Evolutionary conservation across 1,140 invertebrate species (phyloP), one percentile per base, ranked within the genome.

Genomic region (Aphelinus atriplicis): DNA sequence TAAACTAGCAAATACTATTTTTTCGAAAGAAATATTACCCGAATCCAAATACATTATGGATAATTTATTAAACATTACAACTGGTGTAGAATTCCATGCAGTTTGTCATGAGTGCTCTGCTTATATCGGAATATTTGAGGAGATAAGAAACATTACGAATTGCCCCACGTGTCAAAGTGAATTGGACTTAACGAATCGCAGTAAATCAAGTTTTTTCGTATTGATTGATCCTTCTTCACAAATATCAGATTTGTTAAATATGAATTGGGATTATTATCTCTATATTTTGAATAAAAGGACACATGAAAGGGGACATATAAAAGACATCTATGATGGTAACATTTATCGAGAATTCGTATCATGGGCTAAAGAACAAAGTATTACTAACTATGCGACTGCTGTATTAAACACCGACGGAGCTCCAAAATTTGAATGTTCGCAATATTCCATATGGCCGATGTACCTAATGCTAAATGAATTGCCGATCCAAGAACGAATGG

Each of bases 241-340:
- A 53, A 53, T 53, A 4, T 53, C 51, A 5, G 51, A 53, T 26
- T 60, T 64, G 3, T 42, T 72, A 66, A 26, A 5, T 51, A 53
- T 53, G 3, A 5, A 66, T 66, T 46, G 51, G n/a, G 50, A 66
- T 7, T 53, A 66, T 53, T 66, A 66, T 66, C 4, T 7, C 51
- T 9, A 53, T 51, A 53, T 66, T 43, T 10, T 47, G 10, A 72
- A 72, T 45, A 26, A 64, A 10, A 53, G 61, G 43, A 7, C 55
- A 2, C 70, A 63, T 46, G n/a, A 63, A 45, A 64, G 42, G 45
- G 70, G 53, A 2, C 51, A 42, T 7, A 50, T 72, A 42, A 46
- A 55, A 10, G 70, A 72, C 56, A 64, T 72, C 26, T 72, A 72
- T 50, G 61, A 64, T 50, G 70, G 70, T 3, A 64, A 72, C n/a